These are phyloP conservation scores for Dugesia japonica DNA, from an alignment of 2,888 invertebrate species.

Conservation along the genomic window DNA sequence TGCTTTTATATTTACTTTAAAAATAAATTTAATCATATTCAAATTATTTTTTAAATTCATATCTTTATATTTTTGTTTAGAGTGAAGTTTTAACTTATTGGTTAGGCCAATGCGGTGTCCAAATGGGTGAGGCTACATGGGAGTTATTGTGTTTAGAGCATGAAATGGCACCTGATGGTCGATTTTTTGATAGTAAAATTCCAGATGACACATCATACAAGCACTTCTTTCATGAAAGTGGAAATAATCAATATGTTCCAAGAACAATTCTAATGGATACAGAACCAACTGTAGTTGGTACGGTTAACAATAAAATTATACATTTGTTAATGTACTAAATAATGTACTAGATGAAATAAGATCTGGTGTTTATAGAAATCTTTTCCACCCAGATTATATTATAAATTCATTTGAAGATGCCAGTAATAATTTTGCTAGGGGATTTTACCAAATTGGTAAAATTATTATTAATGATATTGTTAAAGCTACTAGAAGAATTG, in stretches of 20 bases:
- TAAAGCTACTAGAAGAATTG: neutral
- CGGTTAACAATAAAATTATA: neutral
- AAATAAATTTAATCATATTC: no score
- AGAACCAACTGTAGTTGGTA: neutral
- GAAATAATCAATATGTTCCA: neutral
- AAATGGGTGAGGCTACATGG: neutral
- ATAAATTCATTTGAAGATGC: neutral
- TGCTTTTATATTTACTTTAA: no score
- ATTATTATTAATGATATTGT: neutral
- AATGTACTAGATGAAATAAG: neutral
- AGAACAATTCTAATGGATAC: neutral
- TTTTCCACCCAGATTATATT: neutral
- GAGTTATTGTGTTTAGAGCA: neutral
- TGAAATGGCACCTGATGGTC: neutral
- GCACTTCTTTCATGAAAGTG: slow-evolving; percentile 5
- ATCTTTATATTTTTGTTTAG: no score
- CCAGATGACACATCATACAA: neutral
- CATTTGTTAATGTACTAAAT: neutral
- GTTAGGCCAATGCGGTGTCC: neutral
- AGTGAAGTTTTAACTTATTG: neutral
- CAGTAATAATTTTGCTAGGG: slow-evolving; percentile 6
- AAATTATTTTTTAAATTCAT: no score
- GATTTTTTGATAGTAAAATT: neutral
- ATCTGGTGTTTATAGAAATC: neutral
- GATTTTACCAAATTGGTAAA: neutral